These are phyloP conservation scores for Caenorhabditis briggsae DNA, from an alignment of 1,140 invertebrate genomes.

Conservation along the genomic window DNA sequence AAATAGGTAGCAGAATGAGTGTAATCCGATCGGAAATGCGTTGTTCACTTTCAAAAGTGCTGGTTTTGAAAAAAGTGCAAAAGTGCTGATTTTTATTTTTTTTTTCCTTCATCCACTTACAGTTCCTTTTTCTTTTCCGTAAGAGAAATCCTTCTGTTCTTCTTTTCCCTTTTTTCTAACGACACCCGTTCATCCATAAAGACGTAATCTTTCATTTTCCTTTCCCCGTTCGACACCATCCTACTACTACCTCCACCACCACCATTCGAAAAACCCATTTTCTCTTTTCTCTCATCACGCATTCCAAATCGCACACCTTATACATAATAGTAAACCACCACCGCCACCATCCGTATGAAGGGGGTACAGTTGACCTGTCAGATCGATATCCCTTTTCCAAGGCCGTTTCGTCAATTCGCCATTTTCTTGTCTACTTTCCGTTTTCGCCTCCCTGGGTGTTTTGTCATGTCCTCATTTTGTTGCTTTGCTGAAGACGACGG, in stretches of 20 bases:
- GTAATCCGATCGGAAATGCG: conserved; percentile 33
- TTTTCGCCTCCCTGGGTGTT: not conserved
- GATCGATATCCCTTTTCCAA: conserved; percentile 49
- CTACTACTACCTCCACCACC: not conserved
- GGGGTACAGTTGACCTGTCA: conserved; percentile 50
- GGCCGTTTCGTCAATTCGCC: conserved; percentile 43
- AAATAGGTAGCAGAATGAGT: not conserved
- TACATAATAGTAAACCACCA: conserved; percentile 30
- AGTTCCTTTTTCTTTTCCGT: too few species aligned
- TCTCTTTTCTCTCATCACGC: not conserved
- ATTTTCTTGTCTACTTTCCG: not conserved
- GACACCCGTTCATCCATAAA: not conserved
- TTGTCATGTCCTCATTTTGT: conserved; percentile 43
- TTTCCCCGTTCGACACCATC: too few species aligned
- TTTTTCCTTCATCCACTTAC: too few species aligned
- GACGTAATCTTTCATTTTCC: not conserved
- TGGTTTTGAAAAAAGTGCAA: not conserved
- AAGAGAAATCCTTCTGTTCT: too few species aligned
- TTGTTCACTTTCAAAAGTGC: conserved; percentile 10
- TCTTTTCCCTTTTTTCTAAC: not conserved
- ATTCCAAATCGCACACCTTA: not conserved
- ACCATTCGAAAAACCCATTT: conserved; percentile 33
- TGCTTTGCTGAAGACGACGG: not conserved
- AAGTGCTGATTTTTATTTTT: not conserved
- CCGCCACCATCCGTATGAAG: not conserved